Evolutionary conservation across 2,888 invertebrate species (phyloP), one percentile per base, ranked within the genome.

Genomic region (Colletes collaris): DNA sequence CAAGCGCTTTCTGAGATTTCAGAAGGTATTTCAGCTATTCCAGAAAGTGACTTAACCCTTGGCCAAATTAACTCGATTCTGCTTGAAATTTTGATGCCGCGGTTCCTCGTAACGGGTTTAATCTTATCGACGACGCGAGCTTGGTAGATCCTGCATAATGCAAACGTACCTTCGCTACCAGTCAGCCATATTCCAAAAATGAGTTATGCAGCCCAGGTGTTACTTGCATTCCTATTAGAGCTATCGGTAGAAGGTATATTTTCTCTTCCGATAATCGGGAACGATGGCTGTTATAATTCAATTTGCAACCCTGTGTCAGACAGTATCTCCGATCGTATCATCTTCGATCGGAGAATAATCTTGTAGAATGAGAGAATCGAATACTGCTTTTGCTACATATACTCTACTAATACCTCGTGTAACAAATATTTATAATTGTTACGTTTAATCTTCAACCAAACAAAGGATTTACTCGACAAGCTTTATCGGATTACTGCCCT

Each of bases 111-210:
- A 77, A 86, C 64, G 35, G 62, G 71, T 66, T 79, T 79, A 84
- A 86, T 82, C 75, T 59, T 72, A 68, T 82, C 63, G 65, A 65
- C 68, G 75, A 63, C 59, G 53, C 70, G 66, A 75, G 64, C 69
- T 68, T 72, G 73, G 64, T 74, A 40, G 66, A 71, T 64, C 59
- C 58, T 83, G 64, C 82, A 84, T 86, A 84, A 86, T 84, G 68
- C 46, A 84, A 56, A 35, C 53, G 50, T 49, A 64, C 53, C 66
- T 77, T 52, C 69, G 44, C 76, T 69, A 64, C 67, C 58, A 59
- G 44, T 11, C 13, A 60, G 44, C 59, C 67, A 68, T 77, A 86
- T 86, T 81, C 76, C 60, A 62, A 71, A 82, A 80, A 76, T 68
- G 67, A 84, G 68, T 81, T 82, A 67, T 13, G 53, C 27, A 35